Conservation (phyloP, 2,113 vertebrate genomes). For the Nothobranchius furzeri region DNA sequence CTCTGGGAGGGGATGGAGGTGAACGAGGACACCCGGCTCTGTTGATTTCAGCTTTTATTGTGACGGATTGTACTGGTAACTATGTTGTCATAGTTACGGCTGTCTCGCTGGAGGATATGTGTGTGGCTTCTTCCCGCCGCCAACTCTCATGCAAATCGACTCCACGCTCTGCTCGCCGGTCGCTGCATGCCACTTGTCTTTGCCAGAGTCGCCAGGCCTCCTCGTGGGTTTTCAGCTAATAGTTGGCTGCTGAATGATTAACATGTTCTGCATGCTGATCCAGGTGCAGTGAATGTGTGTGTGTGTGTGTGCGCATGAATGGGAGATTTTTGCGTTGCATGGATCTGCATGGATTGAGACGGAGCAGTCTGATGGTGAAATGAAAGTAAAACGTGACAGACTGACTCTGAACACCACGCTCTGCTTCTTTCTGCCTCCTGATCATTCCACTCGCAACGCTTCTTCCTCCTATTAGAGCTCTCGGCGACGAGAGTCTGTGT, state of each 20-base stretch:
- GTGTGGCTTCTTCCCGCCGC: conserved; percentile 28
- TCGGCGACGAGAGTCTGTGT: conserved; percentile 15
- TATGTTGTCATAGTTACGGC: conserved; percentile 67
- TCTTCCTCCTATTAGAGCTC: conserved; percentile 36
- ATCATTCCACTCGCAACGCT: conserved; percentile 47
- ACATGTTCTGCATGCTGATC: conserved; percentile 55
- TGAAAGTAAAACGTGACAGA: conserved; percentile 6
- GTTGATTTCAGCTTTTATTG: conserved; percentile 47
- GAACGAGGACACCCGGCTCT: conserved; percentile 19
- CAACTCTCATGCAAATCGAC: conserved; percentile 38
- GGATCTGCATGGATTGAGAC: conserved; percentile 28
- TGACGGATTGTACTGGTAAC: conserved; percentile 41
- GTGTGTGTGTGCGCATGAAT: conserved; percentile 18
- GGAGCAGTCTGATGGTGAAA: conserved; percentile 31
- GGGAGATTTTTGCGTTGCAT: neutral
- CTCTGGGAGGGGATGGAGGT: neutral
- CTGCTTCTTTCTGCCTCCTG: conserved; percentile 47
- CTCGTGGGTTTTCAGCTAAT: conserved; percentile 16
- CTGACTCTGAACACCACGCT: conserved; percentile 44
- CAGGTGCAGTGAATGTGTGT: conserved; percentile 3
- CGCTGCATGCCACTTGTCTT: conserved; percentile 57
- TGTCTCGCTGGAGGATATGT: conserved; percentile 30
- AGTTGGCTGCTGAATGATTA: conserved; percentile 25
- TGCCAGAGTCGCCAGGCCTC: conserved; percentile 33
- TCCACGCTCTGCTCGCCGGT: conserved; percentile 42